phyloP scores from a whole-genome alignment of 2,113 vertebrate genomes.

The Fulmarus glacialis region DNA sequence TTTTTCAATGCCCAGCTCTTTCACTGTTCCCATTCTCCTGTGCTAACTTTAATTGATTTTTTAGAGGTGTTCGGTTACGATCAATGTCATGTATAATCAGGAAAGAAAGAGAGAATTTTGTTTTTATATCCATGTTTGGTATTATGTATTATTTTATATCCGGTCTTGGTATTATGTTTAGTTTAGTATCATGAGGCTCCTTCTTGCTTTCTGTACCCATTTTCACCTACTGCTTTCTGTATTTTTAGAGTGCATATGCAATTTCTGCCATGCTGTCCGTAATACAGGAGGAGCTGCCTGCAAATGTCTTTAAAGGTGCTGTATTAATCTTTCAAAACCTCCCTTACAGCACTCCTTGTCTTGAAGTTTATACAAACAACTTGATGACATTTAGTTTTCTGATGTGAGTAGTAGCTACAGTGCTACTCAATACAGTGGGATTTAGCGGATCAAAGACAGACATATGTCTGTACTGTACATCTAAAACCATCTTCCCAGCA shows the following conservation, averaged over 20 bases:
- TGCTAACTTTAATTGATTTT: background rate
- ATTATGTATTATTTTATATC: too few relatives aligned
- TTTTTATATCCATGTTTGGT: background rate
- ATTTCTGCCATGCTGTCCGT: background rate
- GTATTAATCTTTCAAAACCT: background rate
- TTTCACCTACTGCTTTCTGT: background rate
- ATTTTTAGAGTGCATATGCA: background rate
- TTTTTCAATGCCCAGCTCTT: background rate
- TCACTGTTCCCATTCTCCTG: background rate
- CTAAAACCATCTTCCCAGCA: background rate
- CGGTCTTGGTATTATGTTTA: background rate
- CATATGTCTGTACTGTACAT: background rate
- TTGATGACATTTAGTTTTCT: background rate
- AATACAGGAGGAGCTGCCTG: background rate
- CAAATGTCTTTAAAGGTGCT: background rate
- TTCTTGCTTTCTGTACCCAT: background rate
- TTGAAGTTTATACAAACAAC: background rate
- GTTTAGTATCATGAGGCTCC: background rate
- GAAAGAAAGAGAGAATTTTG: background rate
- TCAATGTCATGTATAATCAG: background rate
- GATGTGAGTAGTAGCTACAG: background rate
- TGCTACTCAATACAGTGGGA: background rate
- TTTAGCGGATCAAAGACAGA: background rate
- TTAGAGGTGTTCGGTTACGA: fast-evolving
- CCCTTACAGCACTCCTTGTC: background rate